A percentile compares a stretch with the other conserved stretches of the same genome.
phyloP scores from a whole-genome alignment of 2,113 vertebrate species.

The Cyphomyrus discorhynchus region DNA sequence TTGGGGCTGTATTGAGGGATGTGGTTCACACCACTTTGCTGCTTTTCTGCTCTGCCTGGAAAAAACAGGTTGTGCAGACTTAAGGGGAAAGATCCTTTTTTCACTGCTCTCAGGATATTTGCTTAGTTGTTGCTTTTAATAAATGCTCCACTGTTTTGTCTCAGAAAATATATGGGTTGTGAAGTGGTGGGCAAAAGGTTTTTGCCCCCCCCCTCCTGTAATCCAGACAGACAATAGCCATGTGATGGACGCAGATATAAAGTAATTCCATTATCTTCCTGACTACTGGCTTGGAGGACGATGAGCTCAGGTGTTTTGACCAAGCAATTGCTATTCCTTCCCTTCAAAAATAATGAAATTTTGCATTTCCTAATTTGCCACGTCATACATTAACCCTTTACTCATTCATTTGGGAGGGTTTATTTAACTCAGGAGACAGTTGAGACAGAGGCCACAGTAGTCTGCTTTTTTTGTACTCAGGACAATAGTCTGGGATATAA shows the following conservation, averaged over 20 bases:
- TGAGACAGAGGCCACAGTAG: not conserved
- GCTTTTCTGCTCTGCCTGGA: not conserved
- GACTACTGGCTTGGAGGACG: not conserved
- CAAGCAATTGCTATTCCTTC: not conserved
- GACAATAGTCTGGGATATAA: not conserved
- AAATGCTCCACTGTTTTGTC: not conserved
- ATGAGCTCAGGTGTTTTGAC: not conserved
- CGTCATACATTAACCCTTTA: not conserved
- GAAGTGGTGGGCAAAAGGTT: not conserved
- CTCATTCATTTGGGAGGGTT: not conserved
- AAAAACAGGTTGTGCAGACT: not conserved
- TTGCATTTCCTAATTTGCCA: not conserved
- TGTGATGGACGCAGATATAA: not conserved
- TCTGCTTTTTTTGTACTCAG: not conserved
- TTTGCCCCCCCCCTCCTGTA: not conserved
- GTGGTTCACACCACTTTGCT: not conserved
- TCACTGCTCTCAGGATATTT: not conserved
- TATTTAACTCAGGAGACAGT: not conserved
- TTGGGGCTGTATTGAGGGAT: not conserved
- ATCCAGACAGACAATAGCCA: not conserved
- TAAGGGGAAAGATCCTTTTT: not conserved
- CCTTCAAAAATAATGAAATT: not conserved
- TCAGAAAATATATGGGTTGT: not conserved
- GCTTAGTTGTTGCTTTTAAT: not conserved
- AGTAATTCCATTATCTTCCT: not conserved